phyloP scores from a whole-genome alignment of 2,797 vertebrate genomes.

The Taeniopygia guttata region DNA sequence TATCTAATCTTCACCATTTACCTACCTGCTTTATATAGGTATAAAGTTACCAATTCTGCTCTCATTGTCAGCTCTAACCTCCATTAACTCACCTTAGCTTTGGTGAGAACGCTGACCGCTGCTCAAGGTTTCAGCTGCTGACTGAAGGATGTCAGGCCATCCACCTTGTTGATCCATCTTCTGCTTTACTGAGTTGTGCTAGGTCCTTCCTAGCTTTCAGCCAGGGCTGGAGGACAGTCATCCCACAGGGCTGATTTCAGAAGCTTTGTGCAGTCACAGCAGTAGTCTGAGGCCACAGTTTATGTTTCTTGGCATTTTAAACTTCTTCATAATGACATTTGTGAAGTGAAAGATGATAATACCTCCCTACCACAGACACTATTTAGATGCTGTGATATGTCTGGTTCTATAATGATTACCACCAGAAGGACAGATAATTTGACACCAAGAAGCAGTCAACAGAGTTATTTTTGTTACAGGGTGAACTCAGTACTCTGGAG shows the following conservation, averaged over 20 bases:
- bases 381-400: neutral
- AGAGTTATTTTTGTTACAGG: neutral
- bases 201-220: neutral
- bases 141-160: neutral
- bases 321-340: neutral
- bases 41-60: neutral
- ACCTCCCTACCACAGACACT: neutral
- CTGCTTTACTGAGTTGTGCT: neutral
- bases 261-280: neutral
- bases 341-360: neutral
- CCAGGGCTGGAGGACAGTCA: neutral
- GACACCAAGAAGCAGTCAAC: neutral
- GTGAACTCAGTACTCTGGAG: neutral
- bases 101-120: accelerated
- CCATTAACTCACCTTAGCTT: neutral
- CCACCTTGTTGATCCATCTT: neutral
- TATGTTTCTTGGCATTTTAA: neutral
- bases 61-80: neutral
- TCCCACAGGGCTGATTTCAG: neutral
- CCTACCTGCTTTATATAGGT: neutral
- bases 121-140: neutral
- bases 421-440: neutral
- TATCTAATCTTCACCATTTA: neutral
- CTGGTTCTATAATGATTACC: neutral
- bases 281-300: neutral